Percentiles rank a stretch among this genome's conserved stretches.
These are phyloP conservation scores for Chaenocephalus aceratus DNA, from an alignment of 2,113 vertebrate genomes.

Conservation along the genomic window DNA sequence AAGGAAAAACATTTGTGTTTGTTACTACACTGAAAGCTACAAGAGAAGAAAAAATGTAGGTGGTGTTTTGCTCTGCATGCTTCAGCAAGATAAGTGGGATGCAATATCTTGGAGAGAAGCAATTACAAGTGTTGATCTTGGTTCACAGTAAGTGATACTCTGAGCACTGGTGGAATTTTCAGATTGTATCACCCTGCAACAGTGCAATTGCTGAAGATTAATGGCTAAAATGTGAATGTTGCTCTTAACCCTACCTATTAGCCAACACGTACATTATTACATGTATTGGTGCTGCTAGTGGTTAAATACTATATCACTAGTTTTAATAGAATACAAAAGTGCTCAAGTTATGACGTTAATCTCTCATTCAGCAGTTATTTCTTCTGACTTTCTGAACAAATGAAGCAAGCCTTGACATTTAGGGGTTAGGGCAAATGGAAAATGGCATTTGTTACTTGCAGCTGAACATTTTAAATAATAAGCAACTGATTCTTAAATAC, in stretches of 20 bases:
- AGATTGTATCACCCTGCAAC: background rate
- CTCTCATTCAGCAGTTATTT: background rate
- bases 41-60: background rate
- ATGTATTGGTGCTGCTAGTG: background rate
- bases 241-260: background rate
- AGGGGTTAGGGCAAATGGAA: background rate
- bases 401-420: background rate
- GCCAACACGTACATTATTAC: background rate
- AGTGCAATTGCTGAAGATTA: background rate
- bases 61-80: background rate
- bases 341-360: background rate
- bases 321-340: background rate
- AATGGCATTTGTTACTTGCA: background rate
- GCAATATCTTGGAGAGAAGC: conserved; percentile 12
- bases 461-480: background rate
- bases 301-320: background rate
- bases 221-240: background rate
- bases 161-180: background rate
- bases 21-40: no score
- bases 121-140: background rate
- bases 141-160: background rate
- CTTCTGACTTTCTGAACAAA: background rate
- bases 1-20: no score
- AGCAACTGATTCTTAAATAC: background rate
- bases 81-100: background rate